These are phyloP conservation scores for Delphinus delphis DNA, from an alignment of 2,113 vertebrate species.

Conservation along the genomic window DNA sequence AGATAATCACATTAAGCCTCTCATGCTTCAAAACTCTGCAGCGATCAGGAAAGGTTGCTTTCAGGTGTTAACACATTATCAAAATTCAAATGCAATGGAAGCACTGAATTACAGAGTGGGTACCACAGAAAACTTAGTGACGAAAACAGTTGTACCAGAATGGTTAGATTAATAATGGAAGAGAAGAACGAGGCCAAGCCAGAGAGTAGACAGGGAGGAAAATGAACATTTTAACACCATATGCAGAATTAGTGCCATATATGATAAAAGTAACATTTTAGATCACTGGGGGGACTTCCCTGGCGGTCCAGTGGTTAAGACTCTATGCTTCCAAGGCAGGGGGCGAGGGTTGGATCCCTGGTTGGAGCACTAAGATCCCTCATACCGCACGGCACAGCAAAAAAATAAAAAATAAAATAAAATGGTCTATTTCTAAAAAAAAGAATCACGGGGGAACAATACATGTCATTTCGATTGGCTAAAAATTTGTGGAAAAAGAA, in stretches of 20 bases:
- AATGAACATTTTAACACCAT: neutral
- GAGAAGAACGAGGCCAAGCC: neutral
- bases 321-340: too few species aligned
- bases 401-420: too few species aligned
- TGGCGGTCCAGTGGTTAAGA: too few species aligned
- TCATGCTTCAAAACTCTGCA: neutral
- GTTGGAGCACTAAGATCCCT: too few species aligned
- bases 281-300: neutral
- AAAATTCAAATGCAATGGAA: neutral
- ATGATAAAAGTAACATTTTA: neutral
- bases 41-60: neutral
- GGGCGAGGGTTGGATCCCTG: too few species aligned
- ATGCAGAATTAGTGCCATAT: neutral
- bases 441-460: neutral
- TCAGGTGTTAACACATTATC: neutral
- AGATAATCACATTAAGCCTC: neutral
- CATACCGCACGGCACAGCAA: too few species aligned
- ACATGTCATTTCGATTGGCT: neutral
- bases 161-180: neutral
- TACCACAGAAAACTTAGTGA: neutral
- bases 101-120: neutral
- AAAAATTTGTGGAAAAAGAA: neutral
- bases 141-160: neutral
- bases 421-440: too few species aligned
- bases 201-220: neutral